phyloP scores from a whole-genome alignment of 2,113 vertebrate genomes.

The Agelaius phoeniceus region DNA sequence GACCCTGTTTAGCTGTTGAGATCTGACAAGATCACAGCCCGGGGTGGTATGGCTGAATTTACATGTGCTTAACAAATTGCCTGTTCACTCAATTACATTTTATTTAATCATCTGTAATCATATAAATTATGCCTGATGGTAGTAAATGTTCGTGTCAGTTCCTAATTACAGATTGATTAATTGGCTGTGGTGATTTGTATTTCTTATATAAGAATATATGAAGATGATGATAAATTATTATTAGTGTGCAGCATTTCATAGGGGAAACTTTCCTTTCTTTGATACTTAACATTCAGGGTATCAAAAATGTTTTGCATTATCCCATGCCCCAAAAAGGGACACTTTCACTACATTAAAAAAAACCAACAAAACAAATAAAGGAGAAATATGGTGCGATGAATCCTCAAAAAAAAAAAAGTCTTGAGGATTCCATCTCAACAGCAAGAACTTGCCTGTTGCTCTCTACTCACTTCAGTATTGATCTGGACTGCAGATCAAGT shows the following conservation, averaged over 20 bases:
- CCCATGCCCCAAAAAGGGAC: no score
- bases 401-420: neutral
- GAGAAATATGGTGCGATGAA: neutral
- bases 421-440: neutral
- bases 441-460: neutral
- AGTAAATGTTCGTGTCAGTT: constrained; percentile 81
- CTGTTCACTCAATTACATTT: constrained; percentile 82
- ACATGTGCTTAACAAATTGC: constrained; percentile 81
- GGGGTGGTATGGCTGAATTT: constrained; percentile 72
- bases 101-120: constrained; percentile 87
- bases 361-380: neutral
- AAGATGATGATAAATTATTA: constrained; percentile 73
- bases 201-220: constrained; percentile 77
- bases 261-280: constrained; percentile 4
- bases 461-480: neutral
- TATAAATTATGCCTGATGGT: constrained; percentile 86
- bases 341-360: neutral
- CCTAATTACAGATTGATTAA: constrained; percentile 85
- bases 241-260: neutral
- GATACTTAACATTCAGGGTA: neutral
- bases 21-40: constrained; percentile 58
- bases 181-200: constrained; percentile 73
- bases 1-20: constrained; percentile 5
- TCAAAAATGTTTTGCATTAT: neutral
- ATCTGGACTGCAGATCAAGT: neutral